A percentile compares a stretch with the other conserved stretches of the same genome.
These are phyloP conservation scores for Chelonia mydas DNA, from an alignment of 2,797 vertebrate species.

Conservation along the genomic window DNA sequence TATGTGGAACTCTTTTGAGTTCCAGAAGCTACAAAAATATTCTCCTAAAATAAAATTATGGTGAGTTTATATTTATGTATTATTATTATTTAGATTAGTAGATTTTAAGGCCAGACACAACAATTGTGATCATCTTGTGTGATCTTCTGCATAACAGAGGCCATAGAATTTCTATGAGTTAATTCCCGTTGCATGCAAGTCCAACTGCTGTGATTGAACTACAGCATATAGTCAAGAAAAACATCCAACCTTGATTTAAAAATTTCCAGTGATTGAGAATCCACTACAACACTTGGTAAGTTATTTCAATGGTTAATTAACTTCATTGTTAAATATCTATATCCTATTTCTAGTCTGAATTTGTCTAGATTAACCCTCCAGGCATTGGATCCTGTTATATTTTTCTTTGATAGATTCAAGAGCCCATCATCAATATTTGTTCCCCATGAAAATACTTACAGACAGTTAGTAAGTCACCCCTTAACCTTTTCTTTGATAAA, in stretches of 20 bases:
- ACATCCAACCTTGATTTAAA: accelerated
- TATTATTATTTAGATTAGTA: background rate
- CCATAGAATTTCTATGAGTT: background rate
- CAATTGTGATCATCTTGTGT: background rate
- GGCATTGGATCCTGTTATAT: background rate
- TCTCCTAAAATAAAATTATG: background rate
- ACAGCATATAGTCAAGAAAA: background rate
- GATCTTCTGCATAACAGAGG: background rate
- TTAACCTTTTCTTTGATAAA: background rate
- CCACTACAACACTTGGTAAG: background rate
- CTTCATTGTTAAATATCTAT: background rate
- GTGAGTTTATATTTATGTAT: background rate
- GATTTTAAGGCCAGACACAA: background rate
- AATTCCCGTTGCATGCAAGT: background rate
- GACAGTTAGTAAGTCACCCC: background rate
- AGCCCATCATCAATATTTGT: background rate
- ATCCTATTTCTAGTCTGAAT: background rate
- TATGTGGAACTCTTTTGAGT: background rate
- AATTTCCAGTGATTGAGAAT: background rate
- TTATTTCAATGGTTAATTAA: background rate
- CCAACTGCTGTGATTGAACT: background rate
- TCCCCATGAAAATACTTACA: background rate
- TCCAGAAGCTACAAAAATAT: background rate
- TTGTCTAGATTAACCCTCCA: background rate
- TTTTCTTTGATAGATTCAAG: background rate